These are phyloP conservation scores for Syngnathus typhle DNA, from an alignment of 2,113 vertebrate species.

Conservation along the genomic window DNA sequence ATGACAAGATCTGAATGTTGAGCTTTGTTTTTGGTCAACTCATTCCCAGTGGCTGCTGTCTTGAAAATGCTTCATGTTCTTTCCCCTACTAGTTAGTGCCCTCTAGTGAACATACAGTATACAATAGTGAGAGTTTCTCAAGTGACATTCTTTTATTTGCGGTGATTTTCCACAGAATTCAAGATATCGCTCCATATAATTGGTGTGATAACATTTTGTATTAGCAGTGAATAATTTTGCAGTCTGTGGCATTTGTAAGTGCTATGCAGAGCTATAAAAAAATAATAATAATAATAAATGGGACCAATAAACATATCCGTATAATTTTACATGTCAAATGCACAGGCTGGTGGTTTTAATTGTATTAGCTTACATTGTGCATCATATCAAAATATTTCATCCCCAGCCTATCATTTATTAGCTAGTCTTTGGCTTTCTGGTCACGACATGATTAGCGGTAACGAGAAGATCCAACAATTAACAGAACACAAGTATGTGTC, in stretches of 20 bases:
- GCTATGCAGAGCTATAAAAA: not conserved
- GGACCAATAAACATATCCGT: not conserved
- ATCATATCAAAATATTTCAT: not conserved
- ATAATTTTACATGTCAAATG: slow-evolving; percentile 3
- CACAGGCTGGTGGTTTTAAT: not conserved
- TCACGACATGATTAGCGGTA: too few species aligned
- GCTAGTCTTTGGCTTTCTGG: not conserved
- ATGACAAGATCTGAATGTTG: not conserved
- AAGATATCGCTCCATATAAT: not conserved
- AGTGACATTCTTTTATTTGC: not conserved
- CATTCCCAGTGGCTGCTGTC: not conserved
- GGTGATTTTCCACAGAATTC: not conserved
- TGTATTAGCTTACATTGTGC: not conserved
- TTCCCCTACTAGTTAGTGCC: not conserved
- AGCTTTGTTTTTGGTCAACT: not conserved
- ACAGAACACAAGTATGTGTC: not conserved
- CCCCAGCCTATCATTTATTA: not conserved
- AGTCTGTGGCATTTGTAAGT: not conserved
- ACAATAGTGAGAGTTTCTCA: not conserved
- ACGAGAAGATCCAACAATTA: too few species aligned
- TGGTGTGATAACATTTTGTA: not conserved
- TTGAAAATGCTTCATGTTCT: not conserved
- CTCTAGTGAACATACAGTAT: not conserved
- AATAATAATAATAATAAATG: not conserved
- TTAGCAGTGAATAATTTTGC: not conserved